Evolutionary conservation across 1,140 invertebrate genomes (phyloP), one percentile per base, ranked within the genome.

Genomic region (Mercenaria mercenaria): DNA sequence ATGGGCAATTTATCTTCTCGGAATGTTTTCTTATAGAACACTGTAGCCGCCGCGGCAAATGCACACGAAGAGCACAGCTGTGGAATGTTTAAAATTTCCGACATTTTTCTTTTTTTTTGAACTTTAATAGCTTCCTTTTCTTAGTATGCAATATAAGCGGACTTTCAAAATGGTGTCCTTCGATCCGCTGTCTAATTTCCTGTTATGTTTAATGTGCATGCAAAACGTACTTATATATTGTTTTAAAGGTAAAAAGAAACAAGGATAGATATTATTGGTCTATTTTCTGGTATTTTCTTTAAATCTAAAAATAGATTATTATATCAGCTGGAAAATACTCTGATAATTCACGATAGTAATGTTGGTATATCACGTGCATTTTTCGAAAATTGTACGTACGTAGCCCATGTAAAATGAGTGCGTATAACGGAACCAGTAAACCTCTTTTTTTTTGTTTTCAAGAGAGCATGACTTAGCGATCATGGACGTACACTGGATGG

Each of bases 1-100:
- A 50, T 74, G 23, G 29, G 67, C 26, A 85, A 15, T 74, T 59
- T 37, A 29, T 52, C 34, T 52, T n/a, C 50, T 18, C 61, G 43
- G 34, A 85, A 85, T 6, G 50, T 50, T 56, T 74, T 74, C 50
- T 85, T 85, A 64, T 85, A 85, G 50, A 85, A 85, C 8, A 85
- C 32, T 6, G 83, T 85, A 8, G 64, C 67, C 2, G 83, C 83
- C 1, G 50, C 26, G 0, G 83, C 64, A 56, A 72, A 85, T 29
- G 29, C 67, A 74, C 83, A 85, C 26, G 64, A 72, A 39, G 32
- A 74, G 15, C 59, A 64, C n/a, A 64, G 15, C 26, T 64, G 20
- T 8, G 59, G 26, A 4, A 64, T 64, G 26, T 64, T 20, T 29
- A 29, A 0, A 64, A 64, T 8, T 56, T 23, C 52, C 3, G 52